Conservation (phyloP, 2,113 vertebrate genomes). For the Hypomesus transpacificus region DNA sequence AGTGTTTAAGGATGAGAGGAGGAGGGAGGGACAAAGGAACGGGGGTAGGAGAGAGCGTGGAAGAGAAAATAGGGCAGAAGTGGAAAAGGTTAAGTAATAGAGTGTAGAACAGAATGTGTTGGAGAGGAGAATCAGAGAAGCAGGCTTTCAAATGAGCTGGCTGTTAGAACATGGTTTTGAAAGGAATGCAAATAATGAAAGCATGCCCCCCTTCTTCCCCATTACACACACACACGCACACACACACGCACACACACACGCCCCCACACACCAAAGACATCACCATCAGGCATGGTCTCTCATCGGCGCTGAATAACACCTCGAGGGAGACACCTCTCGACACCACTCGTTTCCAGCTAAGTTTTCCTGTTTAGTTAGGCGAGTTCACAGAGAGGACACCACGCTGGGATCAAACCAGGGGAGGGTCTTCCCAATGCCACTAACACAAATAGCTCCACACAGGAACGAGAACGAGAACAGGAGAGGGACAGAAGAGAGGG, state of each 20-base stretch:
- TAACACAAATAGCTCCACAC: slow-evolving; percentile 56
- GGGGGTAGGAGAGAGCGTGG: slow-evolving; percentile 23
- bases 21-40: slow-evolving; percentile 9
- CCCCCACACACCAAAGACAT: slow-evolving; percentile 39
- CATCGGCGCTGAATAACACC: slow-evolving; percentile 52
- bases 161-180: slow-evolving; percentile 34
- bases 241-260: slow-evolving; percentile 18
- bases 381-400: slow-evolving; percentile 68
- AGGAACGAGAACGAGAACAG: slow-evolving; percentile 21
- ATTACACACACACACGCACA: slow-evolving; percentile 12
- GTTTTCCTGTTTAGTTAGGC: slow-evolving; percentile 46
- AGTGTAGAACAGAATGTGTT: slow-evolving; percentile 17
- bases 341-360: slow-evolving; percentile 46
- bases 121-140: slow-evolving; percentile 16
- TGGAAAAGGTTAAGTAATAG: slow-evolving; percentile 51
- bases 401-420: slow-evolving; percentile 45
- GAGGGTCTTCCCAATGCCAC: slow-evolving; percentile 38
- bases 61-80: slow-evolving; percentile 48
- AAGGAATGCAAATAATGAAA: slow-evolving; percentile 14
- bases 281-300: slow-evolving; percentile 37
- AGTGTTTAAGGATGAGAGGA: slow-evolving; percentile 37
- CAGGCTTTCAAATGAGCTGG: slow-evolving; percentile 23
- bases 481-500: slow-evolving; percentile 17
- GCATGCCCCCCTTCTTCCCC: not conserved
- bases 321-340: slow-evolving; percentile 46